phyloP scores from a whole-genome alignment of 2,113 vertebrate species.

The Halichoerus grypus region DNA sequence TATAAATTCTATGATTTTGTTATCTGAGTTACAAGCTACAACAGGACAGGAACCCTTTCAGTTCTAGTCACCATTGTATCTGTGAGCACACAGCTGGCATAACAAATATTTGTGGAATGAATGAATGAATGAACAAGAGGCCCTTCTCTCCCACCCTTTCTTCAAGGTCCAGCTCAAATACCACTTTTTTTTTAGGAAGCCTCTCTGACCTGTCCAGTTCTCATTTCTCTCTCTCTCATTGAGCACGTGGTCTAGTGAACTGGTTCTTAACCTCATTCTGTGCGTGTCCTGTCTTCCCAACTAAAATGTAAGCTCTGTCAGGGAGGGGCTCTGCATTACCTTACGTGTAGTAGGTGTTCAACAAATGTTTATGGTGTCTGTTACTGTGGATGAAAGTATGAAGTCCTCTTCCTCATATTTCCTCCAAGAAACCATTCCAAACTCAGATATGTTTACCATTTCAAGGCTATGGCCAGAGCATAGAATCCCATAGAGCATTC shows the following conservation, averaged over 20 bases:
- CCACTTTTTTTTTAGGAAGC: slow-evolving; percentile 19
- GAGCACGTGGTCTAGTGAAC: neutral
- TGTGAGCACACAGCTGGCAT: neutral
- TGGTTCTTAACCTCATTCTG: slow-evolving; percentile 24
- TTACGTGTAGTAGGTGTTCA: slow-evolving; percentile 2
- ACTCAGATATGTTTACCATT: slow-evolving; percentile 33
- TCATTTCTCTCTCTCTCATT: neutral
- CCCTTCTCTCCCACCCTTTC: neutral
- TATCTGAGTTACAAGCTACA: neutral
- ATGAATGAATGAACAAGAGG: neutral
- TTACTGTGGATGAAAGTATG: neutral
- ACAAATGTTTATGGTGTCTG: neutral
- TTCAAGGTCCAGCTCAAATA: slow-evolving; percentile 11
- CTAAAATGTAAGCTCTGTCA: neutral
- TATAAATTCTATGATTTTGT: slow-evolving; percentile 15
- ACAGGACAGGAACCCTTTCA: neutral
- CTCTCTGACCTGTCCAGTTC: neutral
- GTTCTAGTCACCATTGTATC: slow-evolving; percentile 27
- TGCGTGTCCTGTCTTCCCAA: neutral
- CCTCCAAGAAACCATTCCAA: slow-evolving; percentile 13
- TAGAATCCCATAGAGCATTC: neutral
- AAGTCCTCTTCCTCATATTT: neutral
- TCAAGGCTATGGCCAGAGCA: slow-evolving; percentile 7
- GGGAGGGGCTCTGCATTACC: neutral
- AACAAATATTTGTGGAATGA: neutral